phyloP scores from a whole-genome alignment of 2,888 invertebrate genomes.

The Cheilosia vernalis region DNA sequence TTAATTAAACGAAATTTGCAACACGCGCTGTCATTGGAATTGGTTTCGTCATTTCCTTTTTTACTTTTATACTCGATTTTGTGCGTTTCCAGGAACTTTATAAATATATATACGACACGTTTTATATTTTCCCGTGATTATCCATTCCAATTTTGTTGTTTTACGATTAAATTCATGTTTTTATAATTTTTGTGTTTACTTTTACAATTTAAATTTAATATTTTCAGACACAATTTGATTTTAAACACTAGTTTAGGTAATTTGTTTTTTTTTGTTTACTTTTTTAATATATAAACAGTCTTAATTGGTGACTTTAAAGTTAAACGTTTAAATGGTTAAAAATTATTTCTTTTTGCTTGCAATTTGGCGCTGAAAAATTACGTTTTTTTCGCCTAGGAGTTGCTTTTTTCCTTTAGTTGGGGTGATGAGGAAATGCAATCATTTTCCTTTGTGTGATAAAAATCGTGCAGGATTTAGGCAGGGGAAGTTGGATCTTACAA shows the following conservation, averaged over 20 bases:
- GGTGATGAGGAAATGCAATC: not conserved
- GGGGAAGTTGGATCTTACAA: no score
- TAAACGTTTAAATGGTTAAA: slow-evolving; percentile 47
- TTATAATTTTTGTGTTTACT: slow-evolving; percentile 10
- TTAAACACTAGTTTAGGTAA: slow-evolving; percentile 14
- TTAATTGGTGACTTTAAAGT: slow-evolving; percentile 62
- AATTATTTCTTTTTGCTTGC: slow-evolving; percentile 1
- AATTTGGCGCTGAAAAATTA: slow-evolving; percentile 58
- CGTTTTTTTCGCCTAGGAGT: slow-evolving; percentile 23
- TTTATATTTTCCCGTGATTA: slow-evolving; percentile 38
- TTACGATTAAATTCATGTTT: slow-evolving; percentile 10
- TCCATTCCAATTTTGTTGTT: slow-evolving; percentile 37
- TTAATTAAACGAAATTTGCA: slow-evolving; percentile 40
- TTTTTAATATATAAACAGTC: slow-evolving; percentile 66
- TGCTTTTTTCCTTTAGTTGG: not conserved
- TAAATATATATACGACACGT: slow-evolving; percentile 11
- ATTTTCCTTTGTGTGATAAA: not conserved
- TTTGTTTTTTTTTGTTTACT: slow-evolving; percentile 10
- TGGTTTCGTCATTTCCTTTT: slow-evolving; percentile 11
- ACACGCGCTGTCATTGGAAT: slow-evolving; percentile 42
- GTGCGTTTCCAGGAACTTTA: slow-evolving; percentile 73
- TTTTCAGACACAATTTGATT: slow-evolving; percentile 26
- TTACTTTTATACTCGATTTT: slow-evolving; percentile 43
- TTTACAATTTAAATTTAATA: slow-evolving; percentile 3
- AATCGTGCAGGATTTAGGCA: not conserved